Percentiles rank a stretch among this genome's conserved stretches.
Conservation (phyloP, 2,113 vertebrate species). For the Condylura cristata region DNA sequence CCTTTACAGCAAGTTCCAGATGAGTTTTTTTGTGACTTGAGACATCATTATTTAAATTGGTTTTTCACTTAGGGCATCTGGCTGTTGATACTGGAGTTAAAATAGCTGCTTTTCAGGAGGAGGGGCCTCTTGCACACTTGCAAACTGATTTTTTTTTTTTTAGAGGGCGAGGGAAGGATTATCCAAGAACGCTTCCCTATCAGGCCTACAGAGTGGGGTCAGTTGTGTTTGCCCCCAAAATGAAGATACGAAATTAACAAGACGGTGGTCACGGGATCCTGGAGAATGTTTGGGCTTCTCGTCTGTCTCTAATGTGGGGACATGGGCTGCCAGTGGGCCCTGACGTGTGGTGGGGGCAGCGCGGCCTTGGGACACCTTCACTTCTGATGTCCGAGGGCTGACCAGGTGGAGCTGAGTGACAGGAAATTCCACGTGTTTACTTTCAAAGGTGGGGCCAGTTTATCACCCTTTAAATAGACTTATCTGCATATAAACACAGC, state of each 20-base stretch:
- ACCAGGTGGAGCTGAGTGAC: background rate
- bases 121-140: background rate
- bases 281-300: background rate
- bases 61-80: background rate
- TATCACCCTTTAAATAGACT: slow-evolving; percentile 3
- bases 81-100: background rate
- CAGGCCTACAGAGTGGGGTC: background rate
- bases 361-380: background rate
- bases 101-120: background rate
- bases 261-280: background rate
- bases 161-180: background rate
- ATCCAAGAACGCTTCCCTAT: background rate
- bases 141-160: background rate
- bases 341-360: background rate
- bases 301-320: background rate
- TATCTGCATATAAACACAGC: slow-evolving; percentile 31
- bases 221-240: background rate
- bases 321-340: background rate
- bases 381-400: background rate
- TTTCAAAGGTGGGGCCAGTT: background rate
- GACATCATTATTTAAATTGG: background rate
- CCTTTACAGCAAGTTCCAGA: background rate
- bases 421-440: background rate
- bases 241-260: background rate
- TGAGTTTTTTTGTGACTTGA: background rate